Conservation (phyloP, 1,140 invertebrate species). For the Drosophila cardini region DNA sequence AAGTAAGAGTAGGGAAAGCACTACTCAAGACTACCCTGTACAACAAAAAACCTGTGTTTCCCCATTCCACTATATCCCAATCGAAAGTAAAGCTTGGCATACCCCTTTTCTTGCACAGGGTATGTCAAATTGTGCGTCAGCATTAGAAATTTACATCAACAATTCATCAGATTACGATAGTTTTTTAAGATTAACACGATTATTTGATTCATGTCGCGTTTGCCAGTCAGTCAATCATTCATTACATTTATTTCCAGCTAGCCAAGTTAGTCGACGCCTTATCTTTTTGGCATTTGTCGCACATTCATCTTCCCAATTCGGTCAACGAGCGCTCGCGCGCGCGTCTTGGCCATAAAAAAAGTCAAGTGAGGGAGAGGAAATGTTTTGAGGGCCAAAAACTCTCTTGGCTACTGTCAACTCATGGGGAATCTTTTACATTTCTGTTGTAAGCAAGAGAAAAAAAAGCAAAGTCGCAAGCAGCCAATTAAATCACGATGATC, state of each 20-base stretch:
- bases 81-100: not conserved
- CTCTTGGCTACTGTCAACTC: conserved; percentile 5
- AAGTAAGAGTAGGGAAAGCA: not conserved
- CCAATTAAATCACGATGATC: conserved; percentile 76
- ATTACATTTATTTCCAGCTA: conserved; percentile 5
- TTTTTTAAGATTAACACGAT: conserved; percentile 45
- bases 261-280: conserved; percentile 25
- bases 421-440: conserved; percentile 2
- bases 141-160: conserved; percentile 58
- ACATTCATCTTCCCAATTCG: conserved; percentile 78
- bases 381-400: not conserved
- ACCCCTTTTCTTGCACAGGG: not conserved
- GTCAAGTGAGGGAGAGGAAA: conserved; percentile 5
- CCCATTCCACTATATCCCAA: not conserved
- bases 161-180: conserved; percentile 44
- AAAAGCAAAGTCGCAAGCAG: conserved; percentile 58
- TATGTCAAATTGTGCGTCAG: conserved; percentile 34
- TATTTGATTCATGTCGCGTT: conserved; percentile 49
- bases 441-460: conserved; percentile 49
- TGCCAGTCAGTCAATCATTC: not conserved
- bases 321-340: conserved; percentile 69
- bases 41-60: not conserved
- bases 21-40: not conserved
- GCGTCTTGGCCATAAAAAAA: conserved; percentile 55
- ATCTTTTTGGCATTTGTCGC: conserved; percentile 64